phyloP scores from a whole-genome alignment of 2,113 vertebrate species.

The Nyctibius bracteatus region DNA sequence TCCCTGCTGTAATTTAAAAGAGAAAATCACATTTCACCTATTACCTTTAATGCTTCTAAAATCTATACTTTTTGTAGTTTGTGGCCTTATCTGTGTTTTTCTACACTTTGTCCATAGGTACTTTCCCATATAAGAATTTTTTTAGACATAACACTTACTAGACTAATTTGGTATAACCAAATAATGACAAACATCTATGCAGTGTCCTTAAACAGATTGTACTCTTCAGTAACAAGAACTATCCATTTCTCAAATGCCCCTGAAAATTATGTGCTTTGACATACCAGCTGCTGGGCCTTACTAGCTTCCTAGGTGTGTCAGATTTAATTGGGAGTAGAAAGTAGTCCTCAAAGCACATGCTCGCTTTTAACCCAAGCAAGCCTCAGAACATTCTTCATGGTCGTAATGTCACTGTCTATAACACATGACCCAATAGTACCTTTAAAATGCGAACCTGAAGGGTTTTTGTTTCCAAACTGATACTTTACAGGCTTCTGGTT shows the following conservation, averaged over 20 bases:
- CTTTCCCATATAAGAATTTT: background rate
- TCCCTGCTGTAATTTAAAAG: background rate
- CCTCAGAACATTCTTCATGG: background rate
- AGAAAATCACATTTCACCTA: background rate
- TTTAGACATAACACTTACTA: background rate
- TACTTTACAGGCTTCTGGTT: background rate
- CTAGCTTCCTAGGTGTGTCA: background rate
- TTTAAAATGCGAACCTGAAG: background rate
- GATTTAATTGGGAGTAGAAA: background rate
- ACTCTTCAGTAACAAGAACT: background rate
- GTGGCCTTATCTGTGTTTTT: background rate
- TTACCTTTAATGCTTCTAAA: background rate
- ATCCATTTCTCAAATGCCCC: background rate
- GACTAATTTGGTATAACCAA: background rate
- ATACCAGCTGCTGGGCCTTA: background rate
- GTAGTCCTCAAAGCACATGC: background rate
- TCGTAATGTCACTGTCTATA: background rate
- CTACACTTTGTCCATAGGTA: background rate
- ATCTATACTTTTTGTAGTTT: background rate
- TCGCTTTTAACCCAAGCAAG: background rate
- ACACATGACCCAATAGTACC: background rate
- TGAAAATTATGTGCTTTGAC: background rate
- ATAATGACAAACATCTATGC: background rate
- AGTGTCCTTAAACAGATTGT: background rate
- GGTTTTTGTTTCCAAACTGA: background rate